These are phyloP conservation scores for Netelia virgata DNA, from an alignment of 2,888 invertebrate genomes.

Conservation along the genomic window DNA sequence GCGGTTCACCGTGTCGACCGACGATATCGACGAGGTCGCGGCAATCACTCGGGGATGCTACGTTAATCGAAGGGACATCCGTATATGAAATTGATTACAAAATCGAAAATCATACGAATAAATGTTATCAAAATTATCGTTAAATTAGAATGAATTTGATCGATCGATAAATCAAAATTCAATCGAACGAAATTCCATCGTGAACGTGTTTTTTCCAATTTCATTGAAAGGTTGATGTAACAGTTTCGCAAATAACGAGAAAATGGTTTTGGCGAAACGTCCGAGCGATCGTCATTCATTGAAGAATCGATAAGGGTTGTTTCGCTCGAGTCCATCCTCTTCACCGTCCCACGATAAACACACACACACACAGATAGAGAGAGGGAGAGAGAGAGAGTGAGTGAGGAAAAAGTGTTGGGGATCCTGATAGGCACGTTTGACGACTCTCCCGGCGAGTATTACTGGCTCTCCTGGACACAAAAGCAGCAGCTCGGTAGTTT, in stretches of 20 bases:
- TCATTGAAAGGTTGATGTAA: neutral
- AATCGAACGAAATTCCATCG: too few species aligned
- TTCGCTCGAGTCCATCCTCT: conserved; percentile 8
- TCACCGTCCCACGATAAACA: neutral
- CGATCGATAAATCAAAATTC: neutral
- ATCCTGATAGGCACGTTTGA: neutral
- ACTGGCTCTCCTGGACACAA: conserved; percentile 41
- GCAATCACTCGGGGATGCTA: neutral
- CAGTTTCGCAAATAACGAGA: neutral
- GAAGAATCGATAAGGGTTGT: conserved; percentile 53
- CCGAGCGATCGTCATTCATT: conserved; percentile 39
- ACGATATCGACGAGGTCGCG: conserved; percentile 12
- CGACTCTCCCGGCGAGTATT: conserved; percentile 15
- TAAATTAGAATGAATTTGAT: neutral
- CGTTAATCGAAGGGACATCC: too few species aligned
- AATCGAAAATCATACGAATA: conserved; percentile 18
- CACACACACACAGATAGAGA: too few species aligned
- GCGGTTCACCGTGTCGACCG: conserved; percentile 1
- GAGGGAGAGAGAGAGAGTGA: too few species aligned
- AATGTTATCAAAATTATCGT: neutral
- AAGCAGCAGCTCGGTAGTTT: conserved; percentile 36
- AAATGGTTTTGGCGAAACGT: neutral
- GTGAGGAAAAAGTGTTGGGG: neutral
- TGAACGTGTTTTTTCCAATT: neutral
- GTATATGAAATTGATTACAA: too few species aligned